Conservation (phyloP, 2,797 vertebrate species). For the Delichon dasypus region DNA sequence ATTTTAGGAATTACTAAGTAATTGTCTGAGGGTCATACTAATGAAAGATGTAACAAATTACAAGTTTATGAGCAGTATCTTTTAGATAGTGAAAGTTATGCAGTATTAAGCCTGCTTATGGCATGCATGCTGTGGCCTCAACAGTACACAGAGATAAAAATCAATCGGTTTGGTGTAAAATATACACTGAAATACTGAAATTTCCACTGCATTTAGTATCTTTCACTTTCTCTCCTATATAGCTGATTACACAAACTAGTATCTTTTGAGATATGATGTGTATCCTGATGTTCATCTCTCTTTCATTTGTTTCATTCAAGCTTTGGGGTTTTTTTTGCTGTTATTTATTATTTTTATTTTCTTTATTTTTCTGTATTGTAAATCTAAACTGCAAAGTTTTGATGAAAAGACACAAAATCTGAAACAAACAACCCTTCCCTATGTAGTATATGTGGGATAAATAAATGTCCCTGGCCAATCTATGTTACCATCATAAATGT, state of each 20-base stretch:
- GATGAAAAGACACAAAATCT: background rate
- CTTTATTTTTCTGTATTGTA: background rate
- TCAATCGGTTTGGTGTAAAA: background rate
- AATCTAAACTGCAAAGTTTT: background rate
- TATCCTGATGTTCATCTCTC: background rate
- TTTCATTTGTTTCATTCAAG: background rate
- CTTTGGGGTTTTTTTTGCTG: accelerated
- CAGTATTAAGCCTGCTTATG: background rate
- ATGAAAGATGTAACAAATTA: background rate
- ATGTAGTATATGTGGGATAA: background rate
- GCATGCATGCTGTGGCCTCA: background rate
- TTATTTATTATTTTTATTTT: background rate
- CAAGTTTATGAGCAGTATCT: background rate
- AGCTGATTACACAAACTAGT: background rate
- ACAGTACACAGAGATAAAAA: background rate
- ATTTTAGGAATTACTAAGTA: background rate
- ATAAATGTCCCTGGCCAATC: background rate
- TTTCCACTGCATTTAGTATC: background rate
- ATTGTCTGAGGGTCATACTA: background rate
- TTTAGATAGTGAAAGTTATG: background rate
- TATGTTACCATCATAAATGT: background rate
- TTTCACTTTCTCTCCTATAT: background rate
- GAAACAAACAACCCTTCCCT: background rate
- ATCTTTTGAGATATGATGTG: background rate
- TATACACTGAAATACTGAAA: background rate